These are phyloP conservation scores for Scartelaos histophorus DNA, from an alignment of 2,113 vertebrate species.

Conservation along the genomic window DNA sequence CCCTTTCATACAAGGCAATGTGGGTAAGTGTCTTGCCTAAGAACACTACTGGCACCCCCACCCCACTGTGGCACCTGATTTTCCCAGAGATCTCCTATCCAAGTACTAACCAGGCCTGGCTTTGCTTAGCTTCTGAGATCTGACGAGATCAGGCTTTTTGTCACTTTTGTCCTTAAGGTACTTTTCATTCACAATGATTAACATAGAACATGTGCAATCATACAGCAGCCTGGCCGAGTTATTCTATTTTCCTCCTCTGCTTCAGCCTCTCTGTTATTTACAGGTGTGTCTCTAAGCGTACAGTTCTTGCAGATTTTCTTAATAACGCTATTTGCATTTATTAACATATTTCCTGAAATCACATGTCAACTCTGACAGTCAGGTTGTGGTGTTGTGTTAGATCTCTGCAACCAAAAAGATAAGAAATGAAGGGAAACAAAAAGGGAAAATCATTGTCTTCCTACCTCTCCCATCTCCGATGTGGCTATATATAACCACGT, in stretches of 20 bases:
- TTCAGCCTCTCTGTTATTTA: constrained; percentile 25
- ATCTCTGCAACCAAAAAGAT: constrained; percentile 48
- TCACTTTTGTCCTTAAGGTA: constrained; percentile 17
- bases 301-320: constrained; percentile 22
- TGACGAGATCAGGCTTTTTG: too few species aligned
- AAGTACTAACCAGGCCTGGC: too few species aligned
- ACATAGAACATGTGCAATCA: constrained; percentile 34
- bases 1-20: too few species aligned
- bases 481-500: constrained; percentile 62
- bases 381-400: constrained; percentile 29
- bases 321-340: constrained; percentile 48
- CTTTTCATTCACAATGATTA: constrained; percentile 6
- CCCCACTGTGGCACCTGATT: too few species aligned
- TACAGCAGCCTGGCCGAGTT: constrained; percentile 49
- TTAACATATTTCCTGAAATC: constrained; percentile 61
- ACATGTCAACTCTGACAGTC: constrained; percentile 45
- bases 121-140: too few species aligned
- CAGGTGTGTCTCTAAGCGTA: constrained; percentile 36
- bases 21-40: too few species aligned
- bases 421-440: constrained; percentile 15
- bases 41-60: too few species aligned
- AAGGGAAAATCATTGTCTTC: constrained; percentile 59
- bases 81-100: too few species aligned
- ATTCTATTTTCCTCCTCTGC: constrained; percentile 31
- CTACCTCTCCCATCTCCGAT: constrained; percentile 47